Evolutionary conservation across 2,113 vertebrate genomes (phyloP).

Genomic region (Oreotragus oreotragus): DNA sequence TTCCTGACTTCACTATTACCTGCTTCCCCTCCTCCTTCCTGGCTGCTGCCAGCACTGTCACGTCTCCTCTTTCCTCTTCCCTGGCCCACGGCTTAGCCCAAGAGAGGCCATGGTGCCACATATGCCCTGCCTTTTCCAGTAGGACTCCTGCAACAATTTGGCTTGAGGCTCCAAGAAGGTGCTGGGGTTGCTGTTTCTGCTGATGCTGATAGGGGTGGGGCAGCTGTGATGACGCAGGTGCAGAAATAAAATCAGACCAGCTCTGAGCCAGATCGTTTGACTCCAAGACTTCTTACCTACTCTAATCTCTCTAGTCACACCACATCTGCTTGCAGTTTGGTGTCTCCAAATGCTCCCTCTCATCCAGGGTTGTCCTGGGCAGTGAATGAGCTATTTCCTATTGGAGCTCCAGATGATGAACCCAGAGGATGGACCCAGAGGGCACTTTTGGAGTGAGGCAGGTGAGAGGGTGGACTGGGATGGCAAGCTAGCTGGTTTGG

Average conservation of each 20-base stretch:
- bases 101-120: not conserved
- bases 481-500: not conserved
- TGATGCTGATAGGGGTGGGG: not conserved
- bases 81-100: not conserved
- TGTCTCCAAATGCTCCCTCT: not conserved
- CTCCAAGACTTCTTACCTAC: not conserved
- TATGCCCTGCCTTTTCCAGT: not conserved
- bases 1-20: not conserved
- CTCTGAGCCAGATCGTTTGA: not conserved
- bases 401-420: not conserved
- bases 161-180: not conserved
- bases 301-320: not conserved
- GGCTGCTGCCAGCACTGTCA: not conserved
- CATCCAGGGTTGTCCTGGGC: not conserved
- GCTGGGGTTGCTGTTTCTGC: not conserved
- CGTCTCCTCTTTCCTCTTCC: not conserved
- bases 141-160: not conserved
- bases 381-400: not conserved
- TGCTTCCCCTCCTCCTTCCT: not conserved
- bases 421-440: not conserved
- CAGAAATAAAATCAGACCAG: not conserved
- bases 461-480: not conserved
- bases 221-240: too few relatives aligned
- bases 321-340: not conserved
- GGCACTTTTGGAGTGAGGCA: not conserved